A percentile compares a stretch with the other conserved stretches of the same genome.
These are phyloP conservation scores for Trichopria drosophilae DNA, from an alignment of 2,888 invertebrate genomes.

Conservation along the genomic window DNA sequence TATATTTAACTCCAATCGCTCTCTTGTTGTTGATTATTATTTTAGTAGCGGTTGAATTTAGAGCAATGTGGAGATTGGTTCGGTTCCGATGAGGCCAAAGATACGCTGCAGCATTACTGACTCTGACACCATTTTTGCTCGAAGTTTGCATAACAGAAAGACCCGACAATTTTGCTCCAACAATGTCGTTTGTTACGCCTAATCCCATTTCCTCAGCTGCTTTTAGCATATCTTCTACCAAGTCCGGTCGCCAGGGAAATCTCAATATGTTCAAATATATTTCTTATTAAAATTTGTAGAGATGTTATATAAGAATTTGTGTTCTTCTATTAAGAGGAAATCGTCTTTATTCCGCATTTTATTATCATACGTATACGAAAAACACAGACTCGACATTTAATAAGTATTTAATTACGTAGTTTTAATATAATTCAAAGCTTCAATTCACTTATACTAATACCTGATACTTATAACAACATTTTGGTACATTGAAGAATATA, in stretches of 20 bases:
- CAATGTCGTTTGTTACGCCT: slow-evolving; percentile 66
- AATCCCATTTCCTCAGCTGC: slow-evolving; percentile 67
- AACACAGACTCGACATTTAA: no score
- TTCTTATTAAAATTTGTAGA: slow-evolving; percentile 5
- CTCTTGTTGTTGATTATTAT: slow-evolving; percentile 61
- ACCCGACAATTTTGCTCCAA: slow-evolving; percentile 65
- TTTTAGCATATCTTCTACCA: slow-evolving; percentile 65
- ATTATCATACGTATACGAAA: no score
- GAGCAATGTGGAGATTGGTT: slow-evolving; percentile 64
- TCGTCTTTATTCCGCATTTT: no score
- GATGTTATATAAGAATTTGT: no score
- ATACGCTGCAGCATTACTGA: slow-evolving; percentile 65
- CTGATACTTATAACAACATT: no score
- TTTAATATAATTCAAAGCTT: no score
- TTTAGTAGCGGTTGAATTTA: slow-evolving; percentile 65
- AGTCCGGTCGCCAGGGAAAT: slow-evolving; percentile 67
- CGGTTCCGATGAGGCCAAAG: slow-evolving; percentile 63
- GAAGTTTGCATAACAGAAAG: slow-evolving; percentile 69
- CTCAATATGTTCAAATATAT: slow-evolving; percentile 44
- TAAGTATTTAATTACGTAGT: no score
- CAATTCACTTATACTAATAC: no score
- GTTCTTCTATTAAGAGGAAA: no score
- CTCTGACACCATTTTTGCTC: slow-evolving; percentile 66
- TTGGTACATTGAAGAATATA: no score
- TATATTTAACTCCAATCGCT: slow-evolving; percentile 64